Evolutionary conservation across 53 echinoderm and acorn worm genomes (phyloP).

Genomic region (Zoroaster sp.): DNA sequence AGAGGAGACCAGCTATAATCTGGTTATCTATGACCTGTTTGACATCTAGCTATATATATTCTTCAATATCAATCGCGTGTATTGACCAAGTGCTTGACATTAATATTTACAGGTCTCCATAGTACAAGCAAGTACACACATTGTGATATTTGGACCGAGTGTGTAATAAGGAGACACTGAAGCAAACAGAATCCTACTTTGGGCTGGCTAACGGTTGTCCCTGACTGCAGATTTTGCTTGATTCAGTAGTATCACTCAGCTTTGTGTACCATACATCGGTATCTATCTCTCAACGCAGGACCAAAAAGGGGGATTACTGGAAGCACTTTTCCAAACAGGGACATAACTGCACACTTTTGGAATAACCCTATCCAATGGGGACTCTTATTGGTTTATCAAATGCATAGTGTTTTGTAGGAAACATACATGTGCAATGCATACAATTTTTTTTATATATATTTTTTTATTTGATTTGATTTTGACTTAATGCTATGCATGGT

Average conservation of each 20-base stretch:
- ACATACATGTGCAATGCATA: too few species aligned
- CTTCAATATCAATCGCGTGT: not conserved
- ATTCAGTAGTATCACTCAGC: not conserved
- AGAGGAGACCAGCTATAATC: not conserved
- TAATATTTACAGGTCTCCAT: conserved; percentile 21
- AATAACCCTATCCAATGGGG: not conserved
- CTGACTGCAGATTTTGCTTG: too few species aligned
- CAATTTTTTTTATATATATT: too few species aligned
- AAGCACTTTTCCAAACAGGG: conserved; percentile 23
- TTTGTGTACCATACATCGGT: not conserved
- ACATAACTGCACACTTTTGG: not conserved
- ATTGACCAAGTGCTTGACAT: conserved; percentile 25
- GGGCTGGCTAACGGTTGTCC: not conserved
- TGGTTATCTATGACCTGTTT: not conserved
- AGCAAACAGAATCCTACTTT: not conserved
- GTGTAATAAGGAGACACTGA: not conserved
- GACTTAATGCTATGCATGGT: too few species aligned
- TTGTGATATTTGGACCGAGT: not conserved
- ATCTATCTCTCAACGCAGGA: conserved; percentile 1
- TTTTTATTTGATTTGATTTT: too few species aligned
- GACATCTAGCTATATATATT: not conserved
- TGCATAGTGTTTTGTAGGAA: too few species aligned
- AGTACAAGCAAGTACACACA: conserved; percentile 4
- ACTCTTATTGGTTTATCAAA: too few species aligned
- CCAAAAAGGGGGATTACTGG: conserved; percentile 23